A percentile compares a stretch with the other conserved stretches of the same genome.
These are phyloP conservation scores for Tineola bisselliella DNA, from an alignment of 2,888 invertebrate species.

Conservation along the genomic window DNA sequence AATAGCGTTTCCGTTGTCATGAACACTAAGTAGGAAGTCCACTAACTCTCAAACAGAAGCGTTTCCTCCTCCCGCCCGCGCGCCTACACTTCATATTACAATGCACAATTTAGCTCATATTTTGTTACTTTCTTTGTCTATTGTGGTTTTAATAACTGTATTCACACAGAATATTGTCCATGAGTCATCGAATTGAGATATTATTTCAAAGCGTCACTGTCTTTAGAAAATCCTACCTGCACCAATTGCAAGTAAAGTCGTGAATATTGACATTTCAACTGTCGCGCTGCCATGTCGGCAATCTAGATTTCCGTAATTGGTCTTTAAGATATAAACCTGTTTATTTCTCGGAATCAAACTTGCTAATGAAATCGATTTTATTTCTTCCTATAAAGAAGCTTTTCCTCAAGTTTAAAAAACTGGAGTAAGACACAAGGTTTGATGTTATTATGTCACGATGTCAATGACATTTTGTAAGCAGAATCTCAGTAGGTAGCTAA, in stretches of 20 bases:
- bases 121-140: neutral
- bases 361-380: neutral
- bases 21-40: slow-evolving; percentile 62
- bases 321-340: slow-evolving; percentile 2
- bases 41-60: slow-evolving; percentile 42
- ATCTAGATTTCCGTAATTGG: neutral
- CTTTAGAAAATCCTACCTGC: too few species aligned
- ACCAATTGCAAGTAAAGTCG: too few species aligned
- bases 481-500: too few species aligned
- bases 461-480: neutral
- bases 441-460: neutral
- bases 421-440: neutral
- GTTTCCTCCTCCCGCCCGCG: slow-evolving; percentile 65
- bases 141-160: too few species aligned
- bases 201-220: too few species aligned
- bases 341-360: neutral
- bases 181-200: too few species aligned
- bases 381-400: neutral
- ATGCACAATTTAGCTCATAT: neutral
- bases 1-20: slow-evolving; percentile 62
- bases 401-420: neutral
- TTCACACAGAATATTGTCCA: too few species aligned
- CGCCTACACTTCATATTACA: slow-evolving; percentile 6
- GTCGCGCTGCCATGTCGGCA: neutral
- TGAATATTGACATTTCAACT: neutral